A percentile compares a stretch with the other conserved stretches of the same genome.
Evolutionary conservation across 2,797 vertebrate genomes (phyloP).

Genomic region (Sebastes matsubarae): DNA sequence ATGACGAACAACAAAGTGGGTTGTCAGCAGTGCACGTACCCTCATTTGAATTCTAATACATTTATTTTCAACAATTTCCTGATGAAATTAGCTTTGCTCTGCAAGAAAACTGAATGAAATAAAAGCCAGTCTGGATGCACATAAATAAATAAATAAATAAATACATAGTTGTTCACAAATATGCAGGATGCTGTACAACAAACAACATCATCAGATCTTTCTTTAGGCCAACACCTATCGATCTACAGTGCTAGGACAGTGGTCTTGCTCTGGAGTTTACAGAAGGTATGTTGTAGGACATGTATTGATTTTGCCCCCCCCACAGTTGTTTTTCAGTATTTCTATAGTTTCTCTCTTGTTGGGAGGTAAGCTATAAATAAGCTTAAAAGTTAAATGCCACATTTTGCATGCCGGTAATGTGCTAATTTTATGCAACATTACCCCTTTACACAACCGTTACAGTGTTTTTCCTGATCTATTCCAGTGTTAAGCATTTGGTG

Average conservation of each 20-base stretch:
- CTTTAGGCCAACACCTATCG: neutral
- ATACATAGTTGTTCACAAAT: neutral
- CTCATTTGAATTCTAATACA: neutral
- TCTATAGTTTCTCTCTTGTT: neutral
- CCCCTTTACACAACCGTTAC: neutral
- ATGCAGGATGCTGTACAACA: neutral
- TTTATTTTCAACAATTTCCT: neutral
- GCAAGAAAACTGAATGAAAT: neutral
- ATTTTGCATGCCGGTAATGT: neutral
- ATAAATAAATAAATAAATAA: constrained; percentile 7
- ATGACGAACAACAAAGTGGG: neutral
- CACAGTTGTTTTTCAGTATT: neutral
- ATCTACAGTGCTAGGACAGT: neutral
- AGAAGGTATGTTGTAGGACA: neutral
- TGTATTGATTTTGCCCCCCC: constrained; percentile 29
- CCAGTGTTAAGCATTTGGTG: neutral
- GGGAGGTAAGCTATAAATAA: neutral
- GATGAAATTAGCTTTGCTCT: neutral
- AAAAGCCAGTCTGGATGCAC: neutral
- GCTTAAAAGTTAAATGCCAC: neutral
- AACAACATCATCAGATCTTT: neutral
- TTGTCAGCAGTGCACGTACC: neutral
- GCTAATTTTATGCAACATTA: constrained; percentile 1
- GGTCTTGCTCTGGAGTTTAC: constrained; percentile 4
- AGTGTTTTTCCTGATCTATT: neutral